Evolutionary conservation across 2,113 vertebrate genomes (phyloP), one percentile per base, ranked within the genome.

Genomic region (Cebidichthys violaceus): DNA sequence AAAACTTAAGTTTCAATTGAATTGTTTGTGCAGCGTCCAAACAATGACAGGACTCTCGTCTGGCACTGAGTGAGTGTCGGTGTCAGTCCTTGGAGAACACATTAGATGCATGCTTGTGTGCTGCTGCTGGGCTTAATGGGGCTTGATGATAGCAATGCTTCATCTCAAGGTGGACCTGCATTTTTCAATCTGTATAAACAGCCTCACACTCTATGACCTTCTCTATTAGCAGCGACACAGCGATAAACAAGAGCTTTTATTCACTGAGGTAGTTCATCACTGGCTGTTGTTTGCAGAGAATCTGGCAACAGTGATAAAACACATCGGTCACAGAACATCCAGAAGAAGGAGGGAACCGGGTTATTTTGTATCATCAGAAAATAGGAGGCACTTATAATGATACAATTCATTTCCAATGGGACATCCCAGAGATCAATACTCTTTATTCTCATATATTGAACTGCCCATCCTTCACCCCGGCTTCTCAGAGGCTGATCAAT

Each of bases 161-260:
- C 82, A 90, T 88, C 74, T 88, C 79, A 85, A 89, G 87, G 87
- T 85, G 84, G 41, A 74, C 24, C 77, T 62, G 82, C 65, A 75
- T 85, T 62, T 87, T 84, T 68, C 81, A 74, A 64, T 47, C 68
- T 8, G 24, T 47, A 35, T 76, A 83, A 87, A 89, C 79, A 74
- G 33, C 33, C 52, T 45, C 31, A 1, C 37, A 1, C 50, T 43
- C 62, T 0, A 2, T 64, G 87, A 88, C 85, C 87, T 88, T 87
- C 83, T 73, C 68, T 70, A 29, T 69, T 66, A 76, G 79, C 66
- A 66, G 55, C 57, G 31, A 6, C 66, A 5, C 31, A 0, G 4
- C 20, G 20, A 69, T 47, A 59, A 79, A 82, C 69, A 71, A 35
- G 31, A 62, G 68, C 74, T 47, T 62, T 77, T 35, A 64, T 50